Evolutionary conservation across 2,888 invertebrate genomes (phyloP).

Genomic region (Thera obeliscata): DNA sequence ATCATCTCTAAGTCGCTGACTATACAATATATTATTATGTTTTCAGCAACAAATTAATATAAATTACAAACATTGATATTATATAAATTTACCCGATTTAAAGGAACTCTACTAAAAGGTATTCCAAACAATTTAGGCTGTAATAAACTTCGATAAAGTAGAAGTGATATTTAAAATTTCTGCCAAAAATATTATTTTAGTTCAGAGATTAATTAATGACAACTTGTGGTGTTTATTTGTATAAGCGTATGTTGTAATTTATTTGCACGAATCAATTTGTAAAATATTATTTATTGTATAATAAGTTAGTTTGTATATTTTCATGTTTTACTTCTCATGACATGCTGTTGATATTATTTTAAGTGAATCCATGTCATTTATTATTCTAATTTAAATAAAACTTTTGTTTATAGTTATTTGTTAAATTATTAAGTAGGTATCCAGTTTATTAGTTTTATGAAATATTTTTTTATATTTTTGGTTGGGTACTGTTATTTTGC

Average conservation of each 20-base stretch:
- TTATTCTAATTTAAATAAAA: slow-evolving; percentile 9
- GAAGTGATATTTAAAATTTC: background rate
- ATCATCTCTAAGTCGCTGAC: too few relatives aligned
- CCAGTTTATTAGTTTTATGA: background rate
- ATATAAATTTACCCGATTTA: too few relatives aligned
- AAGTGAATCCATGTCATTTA: slow-evolving; percentile 21
- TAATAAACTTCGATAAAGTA: too few relatives aligned
- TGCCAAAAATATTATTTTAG: background rate
- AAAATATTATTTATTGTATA: slow-evolving; percentile 13
- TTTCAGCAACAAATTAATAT: too few relatives aligned
- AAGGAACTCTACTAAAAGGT: too few relatives aligned
- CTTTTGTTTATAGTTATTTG: slow-evolving; percentile 6
- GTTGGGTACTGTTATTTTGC: slow-evolving; percentile 21
- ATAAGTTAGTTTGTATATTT: slow-evolving; percentile 15
- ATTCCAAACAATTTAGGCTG: too few relatives aligned
- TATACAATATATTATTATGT: too few relatives aligned
- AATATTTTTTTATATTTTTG: slow-evolving; percentile 1
- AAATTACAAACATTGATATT: too few relatives aligned
- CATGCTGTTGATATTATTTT: slow-evolving; percentile 21
- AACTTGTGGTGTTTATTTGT: slow-evolving; percentile 7
- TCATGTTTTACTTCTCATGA: slow-evolving; percentile 17
- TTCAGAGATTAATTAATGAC: background rate
- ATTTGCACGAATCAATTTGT: slow-evolving; percentile 3
- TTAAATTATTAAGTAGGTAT: slow-evolving; percentile 10
- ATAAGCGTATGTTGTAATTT: slow-evolving; percentile 4